Evolutionary conservation across 2,113 vertebrate genomes (phyloP), one percentile per base, ranked within the genome.

Genomic region (Chionodraco myersi): DNA sequence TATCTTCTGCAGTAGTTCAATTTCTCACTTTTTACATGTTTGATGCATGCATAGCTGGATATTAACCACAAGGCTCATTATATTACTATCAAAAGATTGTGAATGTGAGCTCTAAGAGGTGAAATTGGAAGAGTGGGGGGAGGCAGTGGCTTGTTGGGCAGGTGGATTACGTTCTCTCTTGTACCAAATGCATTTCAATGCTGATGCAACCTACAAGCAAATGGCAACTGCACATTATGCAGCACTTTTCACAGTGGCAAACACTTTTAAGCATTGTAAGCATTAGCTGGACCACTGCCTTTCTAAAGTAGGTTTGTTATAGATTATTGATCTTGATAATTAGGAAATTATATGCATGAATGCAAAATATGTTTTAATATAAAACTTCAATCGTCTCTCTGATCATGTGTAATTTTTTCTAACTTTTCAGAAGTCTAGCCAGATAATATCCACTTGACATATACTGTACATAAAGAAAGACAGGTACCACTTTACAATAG

Each of bases 121-220:
- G 36, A 41, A 41, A 41, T 49, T 14, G 53, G 63, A 12, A 13
- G 18, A 30, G 26, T 30, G 26, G 26, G 26, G 26, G 26, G 26
- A 26, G 47, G 45, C 53, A 76, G 45, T 2, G 10, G 54, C 18
- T 59, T 41, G 7, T 41, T 68, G 16, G 36, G 47, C 36, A 41
- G 36, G 5, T 41, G 58, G 56, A 53, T 69, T 21, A 2, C 26
- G 45, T 48, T 67, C 16, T 66, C 11, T 61, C 48, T 41, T 36
- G 36, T 59, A 65, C 16, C n/a, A 53, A 64, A 36, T 62, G 76
- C 6, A 18, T 72, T 68, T 73, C 15, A 51, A 44, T 16, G 67
- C 41, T 44, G 30, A 51, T 10, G 6, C 51, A 68, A 62, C 47
- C 21, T 23, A 51, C 6, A 14, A 59, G 26, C 16, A 51, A 14